phyloP scores from a whole-genome alignment of 2,888 invertebrate species.

The Ligdia adustata region DNA sequence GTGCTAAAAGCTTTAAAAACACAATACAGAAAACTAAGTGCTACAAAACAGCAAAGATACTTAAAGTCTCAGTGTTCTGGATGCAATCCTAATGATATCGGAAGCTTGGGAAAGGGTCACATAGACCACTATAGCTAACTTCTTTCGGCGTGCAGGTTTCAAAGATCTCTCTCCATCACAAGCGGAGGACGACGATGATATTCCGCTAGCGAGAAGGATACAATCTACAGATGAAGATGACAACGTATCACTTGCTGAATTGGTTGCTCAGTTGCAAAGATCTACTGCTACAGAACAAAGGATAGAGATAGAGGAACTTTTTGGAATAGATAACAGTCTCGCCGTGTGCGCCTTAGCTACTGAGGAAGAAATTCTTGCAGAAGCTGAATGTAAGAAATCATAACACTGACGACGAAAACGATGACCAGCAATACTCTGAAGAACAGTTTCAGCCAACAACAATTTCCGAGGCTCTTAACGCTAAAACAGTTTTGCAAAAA shows the following conservation, averaged over 20 bases:
- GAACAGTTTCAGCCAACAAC: conserved; percentile 34
- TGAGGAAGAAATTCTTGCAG: conserved; percentile 39
- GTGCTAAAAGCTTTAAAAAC: conserved; percentile 31
- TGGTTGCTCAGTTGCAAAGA: conserved; percentile 31
- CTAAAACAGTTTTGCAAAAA: conserved; percentile 35
- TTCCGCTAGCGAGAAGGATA: conserved; percentile 36
- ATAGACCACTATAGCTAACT: conserved; percentile 38
- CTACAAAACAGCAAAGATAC: conserved; percentile 23
- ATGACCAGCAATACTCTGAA: conserved; percentile 21
- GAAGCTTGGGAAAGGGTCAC: conserved; percentile 43
- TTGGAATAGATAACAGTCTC: conserved; percentile 30
- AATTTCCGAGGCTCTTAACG: conserved; percentile 30
- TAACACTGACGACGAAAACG: conserved; percentile 33
- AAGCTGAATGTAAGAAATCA: conserved; percentile 37
- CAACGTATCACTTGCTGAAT: conserved; percentile 35
- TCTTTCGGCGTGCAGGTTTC: conserved; percentile 44
- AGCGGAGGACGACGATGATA: conserved; percentile 35
- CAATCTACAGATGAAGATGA: conserved; percentile 32
- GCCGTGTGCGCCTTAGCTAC: conserved; percentile 38
- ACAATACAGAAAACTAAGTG: conserved; percentile 34
- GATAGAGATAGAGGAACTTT: conserved; percentile 24
- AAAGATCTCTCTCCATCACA: conserved; percentile 18
- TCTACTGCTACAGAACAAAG: conserved; percentile 29
- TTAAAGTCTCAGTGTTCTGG: no score
- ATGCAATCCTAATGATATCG: conserved; percentile 40